Percentiles rank a stretch among this genome's conserved stretches.
Conservation (phyloP, 2,888 invertebrate species). For the Mythimna impura region DNA sequence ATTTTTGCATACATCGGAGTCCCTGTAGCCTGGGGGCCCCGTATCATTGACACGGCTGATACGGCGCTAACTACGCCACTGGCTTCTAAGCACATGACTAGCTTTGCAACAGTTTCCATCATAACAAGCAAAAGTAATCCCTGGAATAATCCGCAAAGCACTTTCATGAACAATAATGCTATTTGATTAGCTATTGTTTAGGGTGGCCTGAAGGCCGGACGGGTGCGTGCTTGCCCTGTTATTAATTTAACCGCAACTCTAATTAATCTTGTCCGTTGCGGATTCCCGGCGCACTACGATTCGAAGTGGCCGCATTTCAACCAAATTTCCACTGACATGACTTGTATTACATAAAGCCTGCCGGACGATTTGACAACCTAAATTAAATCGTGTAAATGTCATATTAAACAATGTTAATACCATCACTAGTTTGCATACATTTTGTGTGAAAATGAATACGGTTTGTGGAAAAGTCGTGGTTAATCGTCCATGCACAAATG, state of each 20-base stretch:
- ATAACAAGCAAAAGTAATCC: constrained; percentile 45
- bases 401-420: constrained; percentile 50
- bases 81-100: constrained; percentile 20
- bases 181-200: constrained; percentile 76
- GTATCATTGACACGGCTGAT: too few species aligned
- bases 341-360: constrained; percentile 64
- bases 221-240: constrained; percentile 81
- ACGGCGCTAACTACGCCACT: too few species aligned
- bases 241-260: constrained; percentile 88
- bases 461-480: constrained; percentile 49
- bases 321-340: constrained; percentile 68
- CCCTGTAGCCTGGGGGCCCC: too few species aligned
- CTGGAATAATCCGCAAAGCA: constrained; percentile 63
- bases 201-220: constrained; percentile 66
- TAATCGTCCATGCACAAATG: constrained; percentile 51
- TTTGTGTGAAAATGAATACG: constrained; percentile 24
- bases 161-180: constrained; percentile 73
- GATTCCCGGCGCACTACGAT: constrained; percentile 77
- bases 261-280: constrained; percentile 88
- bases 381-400: constrained; percentile 63
- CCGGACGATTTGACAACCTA: constrained; percentile 52
- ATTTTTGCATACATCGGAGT: too few species aligned
- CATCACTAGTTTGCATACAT: constrained; percentile 6
- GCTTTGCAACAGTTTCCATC: constrained; percentile 22
- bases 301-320: constrained; percentile 66